phyloP scores from a whole-genome alignment of 2,888 invertebrate genomes.

The Plebejus melissa region DNA sequence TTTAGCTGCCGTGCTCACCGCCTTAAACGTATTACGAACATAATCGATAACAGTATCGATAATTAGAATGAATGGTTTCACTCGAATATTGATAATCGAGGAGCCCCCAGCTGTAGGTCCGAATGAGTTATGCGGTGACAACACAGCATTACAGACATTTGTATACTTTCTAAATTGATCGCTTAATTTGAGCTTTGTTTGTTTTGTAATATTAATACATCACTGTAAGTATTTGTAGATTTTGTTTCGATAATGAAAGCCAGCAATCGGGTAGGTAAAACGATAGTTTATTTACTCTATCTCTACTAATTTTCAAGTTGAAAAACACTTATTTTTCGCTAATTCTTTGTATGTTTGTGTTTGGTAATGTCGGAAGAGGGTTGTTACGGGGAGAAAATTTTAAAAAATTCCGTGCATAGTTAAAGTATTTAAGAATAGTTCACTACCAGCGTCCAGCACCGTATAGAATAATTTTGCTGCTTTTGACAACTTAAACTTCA shows the following conservation, averaged over 20 bases:
- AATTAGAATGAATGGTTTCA: slow-evolving; percentile 70
- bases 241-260: background rate
- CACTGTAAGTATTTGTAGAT: slow-evolving; percentile 28
- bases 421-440: too few relatives aligned
- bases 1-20: background rate
- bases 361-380: too few relatives aligned
- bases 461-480: too few relatives aligned
- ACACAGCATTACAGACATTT: slow-evolving; percentile 48
- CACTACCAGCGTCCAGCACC: too few relatives aligned
- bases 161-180: slow-evolving; percentile 51
- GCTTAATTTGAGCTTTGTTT: slow-evolving; percentile 48
- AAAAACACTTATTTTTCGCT: too few relatives aligned
- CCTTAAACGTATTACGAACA: slow-evolving; percentile 61
- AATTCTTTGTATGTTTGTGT: too few relatives aligned
- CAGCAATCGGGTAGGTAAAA: background rate
- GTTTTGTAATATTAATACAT: slow-evolving; percentile 40
- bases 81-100: slow-evolving; percentile 53
- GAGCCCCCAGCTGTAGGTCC: slow-evolving; percentile 37
- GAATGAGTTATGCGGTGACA: slow-evolving; percentile 43
- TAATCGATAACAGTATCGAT: slow-evolving; percentile 60
- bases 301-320: background rate
- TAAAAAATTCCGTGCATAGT: too few relatives aligned
- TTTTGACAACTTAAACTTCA: too few relatives aligned
- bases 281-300: slow-evolving; percentile 21
- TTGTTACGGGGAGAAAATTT: too few relatives aligned